Conservation (phyloP, 2,113 vertebrate species). For the Atlantisia rogersi region DNA sequence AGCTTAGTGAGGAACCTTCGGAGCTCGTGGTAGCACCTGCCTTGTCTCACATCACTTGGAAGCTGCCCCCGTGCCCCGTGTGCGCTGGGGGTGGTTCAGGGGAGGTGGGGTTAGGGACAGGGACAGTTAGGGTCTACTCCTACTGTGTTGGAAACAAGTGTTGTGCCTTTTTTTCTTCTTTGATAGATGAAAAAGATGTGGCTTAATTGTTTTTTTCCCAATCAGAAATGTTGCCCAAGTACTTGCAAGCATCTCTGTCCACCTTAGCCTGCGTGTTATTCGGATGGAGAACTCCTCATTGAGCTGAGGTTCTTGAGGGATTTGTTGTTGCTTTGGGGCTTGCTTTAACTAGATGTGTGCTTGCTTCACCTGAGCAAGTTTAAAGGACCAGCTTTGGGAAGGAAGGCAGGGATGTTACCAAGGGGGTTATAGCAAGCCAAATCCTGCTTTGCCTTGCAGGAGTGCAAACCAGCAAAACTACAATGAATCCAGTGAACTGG, state of each 20-base stretch:
- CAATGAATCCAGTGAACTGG: background rate
- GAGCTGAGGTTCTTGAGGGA: background rate
- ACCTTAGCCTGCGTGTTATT: background rate
- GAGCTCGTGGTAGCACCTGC: background rate
- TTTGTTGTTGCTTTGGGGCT: background rate
- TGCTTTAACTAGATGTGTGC: background rate
- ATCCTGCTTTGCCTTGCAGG: background rate
- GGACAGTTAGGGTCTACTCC: background rate
- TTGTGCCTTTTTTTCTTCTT: background rate
- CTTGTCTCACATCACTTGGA: background rate
- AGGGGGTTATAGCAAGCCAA: background rate
- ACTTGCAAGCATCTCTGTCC: background rate
- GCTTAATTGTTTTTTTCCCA: background rate
- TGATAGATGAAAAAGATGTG: background rate
- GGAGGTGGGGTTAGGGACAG: background rate
- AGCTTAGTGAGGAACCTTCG: background rate
- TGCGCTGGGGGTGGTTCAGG: background rate
- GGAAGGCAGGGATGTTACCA: background rate
- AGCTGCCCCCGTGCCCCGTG: background rate
- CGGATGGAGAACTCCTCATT: background rate
- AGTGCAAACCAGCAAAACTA: background rate
- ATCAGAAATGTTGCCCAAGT: background rate
- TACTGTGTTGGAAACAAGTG: background rate
- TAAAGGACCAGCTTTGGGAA: background rate
- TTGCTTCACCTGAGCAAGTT: background rate